These are phyloP conservation scores for Aporophyla lueneburgensis DNA, from an alignment of 2,888 invertebrate genomes.

Conservation along the genomic window DNA sequence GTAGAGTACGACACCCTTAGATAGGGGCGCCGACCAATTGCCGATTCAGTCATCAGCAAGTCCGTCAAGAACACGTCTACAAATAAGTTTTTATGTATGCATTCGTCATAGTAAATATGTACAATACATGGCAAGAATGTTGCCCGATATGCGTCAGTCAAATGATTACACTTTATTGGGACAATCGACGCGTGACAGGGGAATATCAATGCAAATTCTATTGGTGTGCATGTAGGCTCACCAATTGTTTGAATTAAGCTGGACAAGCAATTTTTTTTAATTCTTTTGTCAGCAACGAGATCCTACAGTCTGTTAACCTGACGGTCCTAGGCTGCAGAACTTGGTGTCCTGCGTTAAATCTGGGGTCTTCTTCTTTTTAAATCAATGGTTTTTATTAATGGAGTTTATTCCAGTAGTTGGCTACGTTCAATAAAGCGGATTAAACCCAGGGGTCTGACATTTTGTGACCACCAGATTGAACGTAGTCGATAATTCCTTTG, in stretches of 20 bases:
- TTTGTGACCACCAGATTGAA: neutral
- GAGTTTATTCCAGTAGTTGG: neutral
- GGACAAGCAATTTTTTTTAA: neutral
- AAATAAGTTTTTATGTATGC: neutral
- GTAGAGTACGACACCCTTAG: no score
- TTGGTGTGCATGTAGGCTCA: conserved; percentile 24
- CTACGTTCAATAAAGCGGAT: neutral
- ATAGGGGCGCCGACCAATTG: neutral
- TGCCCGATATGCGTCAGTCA: conserved; percentile 40
- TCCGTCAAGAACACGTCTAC: neutral
- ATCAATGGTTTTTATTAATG: neutral
- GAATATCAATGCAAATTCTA: conserved; percentile 58
- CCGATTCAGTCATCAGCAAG: neutral
- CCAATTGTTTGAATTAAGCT: conserved; percentile 4
- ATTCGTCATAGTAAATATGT: neutral
- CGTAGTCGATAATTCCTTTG: neutral
- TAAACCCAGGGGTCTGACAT: neutral
- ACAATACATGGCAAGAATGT: neutral
- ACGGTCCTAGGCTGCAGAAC: neutral
- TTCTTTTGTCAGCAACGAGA: neutral
- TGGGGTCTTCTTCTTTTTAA: neutral
- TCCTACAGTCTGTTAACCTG: neutral
- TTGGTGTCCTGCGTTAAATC: neutral
- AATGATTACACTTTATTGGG: conserved; percentile 54
- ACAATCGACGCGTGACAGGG: conserved; percentile 37